Base-by-base conservation (phyloP, 2,797 vertebrate genomes). In the Ctenosaura bakeri region DNA sequence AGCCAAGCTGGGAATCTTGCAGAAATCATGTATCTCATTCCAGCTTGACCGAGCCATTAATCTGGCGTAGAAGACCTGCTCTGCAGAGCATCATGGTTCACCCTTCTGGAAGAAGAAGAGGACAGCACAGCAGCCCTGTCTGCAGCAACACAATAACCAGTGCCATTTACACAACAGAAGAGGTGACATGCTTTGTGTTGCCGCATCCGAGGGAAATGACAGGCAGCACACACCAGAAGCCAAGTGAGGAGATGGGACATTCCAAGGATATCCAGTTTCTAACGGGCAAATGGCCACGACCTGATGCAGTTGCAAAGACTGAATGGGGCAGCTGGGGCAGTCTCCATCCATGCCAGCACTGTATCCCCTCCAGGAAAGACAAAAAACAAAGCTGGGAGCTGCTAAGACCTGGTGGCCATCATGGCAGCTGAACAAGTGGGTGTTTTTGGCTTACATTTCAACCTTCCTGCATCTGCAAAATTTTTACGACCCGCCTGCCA, bases 241-340 rank as follows among this genome's bases (percentile, higher is more conserved):
- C 20, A 50, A 29, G n/a, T 6, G n/a, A 10, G 1, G 54, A 77
- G 35, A n/a, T 1, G 22, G 54, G 73, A 54, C 7, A 16, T 4
- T 6, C 54, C 4, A 79, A 87, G 42, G 26, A 18, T 24, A 24
- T 26, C 52, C 1, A 50, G 32, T 73, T 71, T 85, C 20, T 8
- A 1, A n/a, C 16, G 0, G 0, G 46, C 22, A 9, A 13, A 14
- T 10, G 26, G 8, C 26, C 59, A 29, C 16, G 12, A 26, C 10
- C 62, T 42, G 26, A 86, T 18, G 73, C 22, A 2, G 8, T 77
- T 59, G 62, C 6, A 46, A 16, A 1, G 35, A 10, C 12, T 16
- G 38, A 32, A 20, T 14, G 29, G 29, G 16, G 52, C 4, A 3
- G 26, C 62, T 29, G 5, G 5, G 59, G 5, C 2, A 54, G 26